Percentiles rank a stretch among this genome's conserved stretches.
Conservation (phyloP, 2,888 invertebrate genomes). For the Drosophila robusta region DNA sequence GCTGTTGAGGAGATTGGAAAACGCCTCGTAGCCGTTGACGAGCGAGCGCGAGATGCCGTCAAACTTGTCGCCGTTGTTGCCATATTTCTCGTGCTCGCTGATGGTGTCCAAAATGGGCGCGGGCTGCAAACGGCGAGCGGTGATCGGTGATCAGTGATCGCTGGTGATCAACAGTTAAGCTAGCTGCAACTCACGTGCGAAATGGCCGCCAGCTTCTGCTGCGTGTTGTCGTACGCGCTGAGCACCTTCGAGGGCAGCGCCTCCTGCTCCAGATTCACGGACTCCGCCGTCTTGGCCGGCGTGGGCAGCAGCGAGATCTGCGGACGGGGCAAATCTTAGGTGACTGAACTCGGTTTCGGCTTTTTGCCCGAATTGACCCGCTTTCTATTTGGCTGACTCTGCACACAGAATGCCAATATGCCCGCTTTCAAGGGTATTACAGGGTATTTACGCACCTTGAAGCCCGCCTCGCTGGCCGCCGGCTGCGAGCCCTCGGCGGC, state of each 20-base stretch:
- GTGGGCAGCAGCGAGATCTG: conserved; percentile 75
- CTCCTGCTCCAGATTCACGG: conserved; percentile 83
- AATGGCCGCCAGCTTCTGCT: conserved; percentile 77
- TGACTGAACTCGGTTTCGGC: too few species aligned
- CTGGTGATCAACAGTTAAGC: background rate
- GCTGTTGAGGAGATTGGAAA: conserved; percentile 88
- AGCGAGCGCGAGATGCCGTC: conserved; percentile 88
- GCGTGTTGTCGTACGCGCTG: conserved; percentile 81
- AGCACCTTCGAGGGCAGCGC: conserved; percentile 82
- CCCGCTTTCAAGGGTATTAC: background rate
- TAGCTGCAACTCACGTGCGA: conserved; percentile 73
- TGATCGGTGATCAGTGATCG: background rate
- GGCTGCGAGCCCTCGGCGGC: conserved; percentile 54
- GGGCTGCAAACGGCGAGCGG: conserved; percentile 85
- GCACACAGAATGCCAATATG: too few species aligned
- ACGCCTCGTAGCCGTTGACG: conserved; percentile 89
- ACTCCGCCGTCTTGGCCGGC: conserved; percentile 79
- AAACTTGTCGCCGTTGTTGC: conserved; percentile 90
- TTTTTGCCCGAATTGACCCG: too few species aligned
- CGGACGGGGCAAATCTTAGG: too few species aligned
- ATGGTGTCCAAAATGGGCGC: conserved; percentile 91
- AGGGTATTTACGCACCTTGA: conserved; percentile 61
- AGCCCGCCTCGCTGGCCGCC: conserved; percentile 57
- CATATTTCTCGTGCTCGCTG: conserved; percentile 91
- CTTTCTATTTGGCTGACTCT: too few species aligned